Evolutionary conservation across 2,797 vertebrate genomes (phyloP).

Genomic region (Picus viridis): DNA sequence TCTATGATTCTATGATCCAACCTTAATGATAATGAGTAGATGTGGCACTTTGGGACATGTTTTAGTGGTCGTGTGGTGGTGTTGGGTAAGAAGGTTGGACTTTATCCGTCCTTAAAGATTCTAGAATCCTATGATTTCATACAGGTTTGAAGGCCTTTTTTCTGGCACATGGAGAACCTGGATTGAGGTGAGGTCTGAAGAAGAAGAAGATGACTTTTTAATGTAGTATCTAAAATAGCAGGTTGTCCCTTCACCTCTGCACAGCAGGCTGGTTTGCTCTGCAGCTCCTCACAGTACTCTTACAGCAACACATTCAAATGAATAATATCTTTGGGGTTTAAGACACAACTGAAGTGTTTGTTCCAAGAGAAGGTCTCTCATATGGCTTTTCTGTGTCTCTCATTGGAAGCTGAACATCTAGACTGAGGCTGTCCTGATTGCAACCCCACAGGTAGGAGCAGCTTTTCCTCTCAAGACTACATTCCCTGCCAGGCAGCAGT

Average conservation of each 20-base stretch:
- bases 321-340: background rate
- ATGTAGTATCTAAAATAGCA: rapidly evolving
- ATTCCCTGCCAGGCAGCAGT: rapidly evolving
- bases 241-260: rapidly evolving
- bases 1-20: too few species aligned
- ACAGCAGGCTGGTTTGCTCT: rapidly evolving
- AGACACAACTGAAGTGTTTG: background rate
- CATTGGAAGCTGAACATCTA: rapidly evolving
- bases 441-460: background rate
- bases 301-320: rapidly evolving
- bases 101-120: too few species aligned
- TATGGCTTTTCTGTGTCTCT: rapidly evolving
- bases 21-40: too few species aligned
- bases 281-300: background rate
- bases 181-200: background rate
- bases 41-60: too few species aligned
- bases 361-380: rapidly evolving
- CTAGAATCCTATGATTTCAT: too few species aligned
- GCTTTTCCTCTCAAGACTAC: rapidly evolving
- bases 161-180: background rate
- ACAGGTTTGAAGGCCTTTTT: background rate
- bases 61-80: too few species aligned
- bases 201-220: background rate
- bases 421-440: background rate
- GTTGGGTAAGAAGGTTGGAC: too few species aligned